Conservation (phyloP, 2,888 invertebrate genomes). For the Drosophila rellima region DNA sequence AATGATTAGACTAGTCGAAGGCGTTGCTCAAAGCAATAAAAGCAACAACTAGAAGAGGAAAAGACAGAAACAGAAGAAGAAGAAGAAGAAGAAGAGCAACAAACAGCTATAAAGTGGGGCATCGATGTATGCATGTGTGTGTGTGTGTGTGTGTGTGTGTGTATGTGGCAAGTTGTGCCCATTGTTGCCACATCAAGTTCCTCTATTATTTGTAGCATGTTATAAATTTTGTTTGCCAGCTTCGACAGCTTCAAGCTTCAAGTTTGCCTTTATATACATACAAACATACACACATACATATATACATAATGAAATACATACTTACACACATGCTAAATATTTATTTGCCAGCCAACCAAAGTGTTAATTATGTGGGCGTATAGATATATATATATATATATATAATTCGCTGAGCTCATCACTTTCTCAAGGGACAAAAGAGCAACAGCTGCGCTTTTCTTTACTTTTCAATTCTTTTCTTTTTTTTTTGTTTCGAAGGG, state of each 20-base stretch:
- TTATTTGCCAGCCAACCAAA: slow-evolving; percentile 70
- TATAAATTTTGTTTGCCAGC: slow-evolving; percentile 64
- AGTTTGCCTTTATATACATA: slow-evolving; percentile 22
- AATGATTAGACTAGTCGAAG: slow-evolving; percentile 71
- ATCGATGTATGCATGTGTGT: slow-evolving; percentile 19
- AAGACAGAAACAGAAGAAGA: neutral
- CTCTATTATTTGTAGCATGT: slow-evolving; percentile 70
- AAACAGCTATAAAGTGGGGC: slow-evolving; percentile 42
- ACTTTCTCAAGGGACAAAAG: slow-evolving; percentile 52
- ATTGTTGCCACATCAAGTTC: slow-evolving; percentile 50
- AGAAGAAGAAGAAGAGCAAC: slow-evolving; percentile 9
- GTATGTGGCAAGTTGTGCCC: slow-evolving; percentile 33
- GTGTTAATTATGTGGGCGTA: slow-evolving; percentile 76
- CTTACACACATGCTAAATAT: slow-evolving; percentile 70
- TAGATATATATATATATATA: slow-evolving; percentile 29
- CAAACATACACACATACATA: slow-evolving; percentile 28
- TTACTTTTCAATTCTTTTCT: neutral
- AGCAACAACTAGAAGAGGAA: slow-evolving; percentile 15
- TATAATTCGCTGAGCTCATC: slow-evolving; percentile 71
- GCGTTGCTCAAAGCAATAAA: slow-evolving; percentile 44
- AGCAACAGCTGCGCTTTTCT: slow-evolving; percentile 50
- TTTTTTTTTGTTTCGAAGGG: neutral
- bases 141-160: slow-evolving; percentile 15
- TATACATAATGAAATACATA: too few species aligned
- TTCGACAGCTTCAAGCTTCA: slow-evolving; percentile 33